Percentiles rank a stretch among this genome's conserved stretches.
Evolutionary conservation across 1,140 invertebrate species (phyloP).

Genomic region (Calliphora vicina): DNA sequence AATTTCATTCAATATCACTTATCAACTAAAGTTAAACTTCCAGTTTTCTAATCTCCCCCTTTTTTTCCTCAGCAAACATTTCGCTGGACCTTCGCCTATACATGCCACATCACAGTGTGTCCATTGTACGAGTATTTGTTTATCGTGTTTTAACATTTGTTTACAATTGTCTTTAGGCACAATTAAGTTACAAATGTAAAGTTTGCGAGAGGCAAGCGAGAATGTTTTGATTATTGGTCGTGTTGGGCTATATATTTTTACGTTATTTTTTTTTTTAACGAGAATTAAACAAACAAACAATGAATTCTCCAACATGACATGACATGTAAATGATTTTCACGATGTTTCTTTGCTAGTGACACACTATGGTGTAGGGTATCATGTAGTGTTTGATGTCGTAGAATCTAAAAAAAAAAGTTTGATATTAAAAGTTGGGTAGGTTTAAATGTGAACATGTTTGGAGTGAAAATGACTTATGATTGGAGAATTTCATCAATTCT

Average conservation of each 20-base stretch:
- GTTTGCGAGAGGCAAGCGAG: background rate
- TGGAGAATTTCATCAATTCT: no score
- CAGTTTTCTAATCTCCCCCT: background rate
- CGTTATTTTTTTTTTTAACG: background rate
- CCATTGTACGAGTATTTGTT: background rate
- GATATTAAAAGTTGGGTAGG: no score
- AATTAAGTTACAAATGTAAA: conserved; percentile 29
- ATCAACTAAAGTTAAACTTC: no score
- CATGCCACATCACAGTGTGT: background rate
- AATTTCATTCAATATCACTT: no score
- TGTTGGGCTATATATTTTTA: background rate
- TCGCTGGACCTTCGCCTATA: no score
- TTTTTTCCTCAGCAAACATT: no score
- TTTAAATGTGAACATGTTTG: no score
- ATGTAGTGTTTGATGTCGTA: no score
- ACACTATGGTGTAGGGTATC: no score
- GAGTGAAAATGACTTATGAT: no score
- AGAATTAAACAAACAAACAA: conserved; percentile 1
- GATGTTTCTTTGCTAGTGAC: no score
- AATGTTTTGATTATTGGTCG: background rate
- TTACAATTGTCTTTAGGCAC: conserved; percentile 32
- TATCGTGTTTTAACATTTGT: conserved; percentile 27
- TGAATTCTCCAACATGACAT: background rate
- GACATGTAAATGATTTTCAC: background rate
- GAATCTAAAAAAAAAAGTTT: no score